phyloP scores from a whole-genome alignment of 1,140 invertebrate species.

The Pseudomyrmex dendroicus region DNA sequence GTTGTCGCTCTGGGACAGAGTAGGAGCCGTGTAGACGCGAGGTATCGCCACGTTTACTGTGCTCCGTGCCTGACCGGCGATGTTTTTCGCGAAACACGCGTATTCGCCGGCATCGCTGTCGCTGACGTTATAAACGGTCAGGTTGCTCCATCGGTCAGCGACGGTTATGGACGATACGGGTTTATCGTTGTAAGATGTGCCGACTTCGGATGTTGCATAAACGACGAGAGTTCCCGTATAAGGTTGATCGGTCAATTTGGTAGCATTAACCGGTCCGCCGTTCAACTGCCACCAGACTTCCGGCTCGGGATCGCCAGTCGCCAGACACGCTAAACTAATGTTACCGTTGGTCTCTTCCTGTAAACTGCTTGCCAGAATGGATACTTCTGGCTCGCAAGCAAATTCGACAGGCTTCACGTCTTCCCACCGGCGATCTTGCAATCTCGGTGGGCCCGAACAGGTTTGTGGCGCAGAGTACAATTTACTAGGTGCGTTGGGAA shows the following conservation, averaged over 20 bases:
- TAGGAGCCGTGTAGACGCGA: constrained; percentile 88
- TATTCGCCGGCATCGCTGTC: constrained; percentile 93
- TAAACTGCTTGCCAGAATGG: constrained; percentile 87
- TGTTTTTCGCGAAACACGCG: constrained; percentile 91
- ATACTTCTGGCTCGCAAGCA: constrained; percentile 90
- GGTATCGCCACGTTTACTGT: constrained; percentile 90
- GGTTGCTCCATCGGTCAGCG: constrained; percentile 89
- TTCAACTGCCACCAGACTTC: constrained; percentile 93
- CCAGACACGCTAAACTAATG: constrained; percentile 91
- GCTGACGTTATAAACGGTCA: constrained; percentile 90
- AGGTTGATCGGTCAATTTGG: constrained; percentile 72
- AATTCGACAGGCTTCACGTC: constrained; percentile 89
- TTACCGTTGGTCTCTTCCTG: constrained; percentile 91
- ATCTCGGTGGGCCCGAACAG: constrained; percentile 87
- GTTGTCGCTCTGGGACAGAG: constrained; percentile 87
- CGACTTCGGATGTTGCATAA: constrained; percentile 48
- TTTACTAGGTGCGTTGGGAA: constrained; percentile 86
- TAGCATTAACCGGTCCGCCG: constrained; percentile 87
- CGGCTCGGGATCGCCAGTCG: constrained; percentile 93
- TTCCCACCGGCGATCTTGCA: constrained; percentile 88
- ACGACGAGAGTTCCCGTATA: constrained; percentile 57
- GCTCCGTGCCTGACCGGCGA: constrained; percentile 89
- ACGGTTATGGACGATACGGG: neutral
- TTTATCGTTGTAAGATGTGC: constrained; percentile 4
- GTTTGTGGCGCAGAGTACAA: constrained; percentile 88